A percentile compares a stretch with the other conserved stretches of the same genome.
phyloP scores from a whole-genome alignment of 2,113 vertebrate species.

The Bambusicola thoracicus region DNA sequence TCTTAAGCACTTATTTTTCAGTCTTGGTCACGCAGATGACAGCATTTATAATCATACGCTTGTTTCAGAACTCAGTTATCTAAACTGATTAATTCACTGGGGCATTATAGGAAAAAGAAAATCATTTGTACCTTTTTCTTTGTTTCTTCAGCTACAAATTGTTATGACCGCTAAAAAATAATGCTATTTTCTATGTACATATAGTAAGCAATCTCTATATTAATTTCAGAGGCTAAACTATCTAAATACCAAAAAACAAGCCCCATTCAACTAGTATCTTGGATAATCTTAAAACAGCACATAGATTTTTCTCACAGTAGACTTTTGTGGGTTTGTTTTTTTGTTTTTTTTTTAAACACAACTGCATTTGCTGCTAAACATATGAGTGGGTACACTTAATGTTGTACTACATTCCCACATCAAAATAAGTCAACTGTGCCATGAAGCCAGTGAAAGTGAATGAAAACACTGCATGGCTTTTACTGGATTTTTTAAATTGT shows the following conservation, averaged over 20 bases:
- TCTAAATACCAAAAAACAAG: neutral
- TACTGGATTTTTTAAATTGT: neutral
- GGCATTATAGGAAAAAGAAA: neutral
- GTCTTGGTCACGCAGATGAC: neutral
- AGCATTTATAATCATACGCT: neutral
- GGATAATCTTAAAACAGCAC: neutral
- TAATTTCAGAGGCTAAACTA: neutral
- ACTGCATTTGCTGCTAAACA: neutral
- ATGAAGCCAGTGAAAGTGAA: neutral
- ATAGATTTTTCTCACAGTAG: neutral
- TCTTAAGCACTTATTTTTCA: neutral
- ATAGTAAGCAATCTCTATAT: neutral
- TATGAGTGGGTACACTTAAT: neutral
- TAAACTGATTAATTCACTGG: neutral
- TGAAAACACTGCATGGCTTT: neutral
- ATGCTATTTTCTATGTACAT: neutral
- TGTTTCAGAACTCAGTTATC: neutral
- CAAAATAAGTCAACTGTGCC: neutral
- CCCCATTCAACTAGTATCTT: neutral
- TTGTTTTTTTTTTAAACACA: neutral
- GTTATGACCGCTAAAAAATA: neutral
- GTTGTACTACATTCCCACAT: rapidly evolving
- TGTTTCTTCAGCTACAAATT: neutral
- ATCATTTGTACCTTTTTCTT: neutral
- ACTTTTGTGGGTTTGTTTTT: too few species aligned